A percentile compares a stretch with the other conserved stretches of the same genome.
Conservation (phyloP, 2,113 vertebrate species). For the Hoplias malabaricus region DNA sequence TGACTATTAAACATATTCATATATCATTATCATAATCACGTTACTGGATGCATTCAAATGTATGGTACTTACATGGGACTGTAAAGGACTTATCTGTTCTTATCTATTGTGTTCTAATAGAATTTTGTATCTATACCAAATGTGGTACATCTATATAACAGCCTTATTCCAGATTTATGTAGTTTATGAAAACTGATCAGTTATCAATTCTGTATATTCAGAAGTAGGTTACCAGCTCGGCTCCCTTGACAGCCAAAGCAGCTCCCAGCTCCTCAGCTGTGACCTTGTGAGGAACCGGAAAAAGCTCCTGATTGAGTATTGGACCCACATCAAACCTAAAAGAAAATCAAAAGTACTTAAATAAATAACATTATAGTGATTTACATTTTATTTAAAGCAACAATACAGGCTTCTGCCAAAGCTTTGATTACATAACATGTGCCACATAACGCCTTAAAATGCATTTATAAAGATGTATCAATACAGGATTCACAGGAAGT, state of each 20-base stretch:
- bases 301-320: conserved; percentile 81
- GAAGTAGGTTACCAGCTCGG: conserved; percentile 77
- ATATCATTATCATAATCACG: background rate
- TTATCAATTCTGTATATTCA: background rate
- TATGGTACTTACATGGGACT: too few relatives aligned
- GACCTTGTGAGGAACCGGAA: conserved; percentile 76
- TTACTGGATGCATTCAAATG: background rate
- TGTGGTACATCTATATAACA: too few relatives aligned
- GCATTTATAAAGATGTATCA: background rate
- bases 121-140: too few relatives aligned
- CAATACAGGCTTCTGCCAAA: too few relatives aligned
- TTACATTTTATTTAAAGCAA: too few relatives aligned
- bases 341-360: background rate
- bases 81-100: too few relatives aligned
- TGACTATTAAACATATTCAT: background rate
- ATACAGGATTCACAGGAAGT: background rate
- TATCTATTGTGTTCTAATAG: too few relatives aligned
- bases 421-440: too few relatives aligned
- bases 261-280: conserved; percentile 82
- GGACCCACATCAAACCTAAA: conserved; percentile 92
- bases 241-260: conserved; percentile 79
- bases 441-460: too few relatives aligned
- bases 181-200: background rate
- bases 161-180: too few relatives aligned
- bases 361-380: too few relatives aligned